Conservation (phyloP, 2,888 invertebrate species). For the Timandra comae region DNA sequence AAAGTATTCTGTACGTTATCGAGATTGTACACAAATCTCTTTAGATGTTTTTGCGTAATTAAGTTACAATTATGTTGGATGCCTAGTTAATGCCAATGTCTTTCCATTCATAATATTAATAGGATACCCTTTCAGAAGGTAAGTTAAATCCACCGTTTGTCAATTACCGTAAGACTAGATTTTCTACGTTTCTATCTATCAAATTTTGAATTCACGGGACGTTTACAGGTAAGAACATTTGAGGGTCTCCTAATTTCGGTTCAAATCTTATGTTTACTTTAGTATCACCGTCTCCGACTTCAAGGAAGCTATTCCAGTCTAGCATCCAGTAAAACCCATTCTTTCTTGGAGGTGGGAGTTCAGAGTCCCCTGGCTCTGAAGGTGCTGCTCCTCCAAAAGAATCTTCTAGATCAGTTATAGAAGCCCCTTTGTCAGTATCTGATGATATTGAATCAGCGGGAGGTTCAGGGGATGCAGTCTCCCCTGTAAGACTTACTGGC, state of each 20-base stretch:
- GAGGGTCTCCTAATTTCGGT: constrained; percentile 87
- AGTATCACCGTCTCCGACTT: constrained; percentile 85
- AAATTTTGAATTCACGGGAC: constrained; percentile 75
- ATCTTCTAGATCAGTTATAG: constrained; percentile 82
- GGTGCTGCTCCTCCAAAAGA: constrained; percentile 84
- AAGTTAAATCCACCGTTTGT: too few species aligned
- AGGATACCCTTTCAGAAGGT: too few species aligned
- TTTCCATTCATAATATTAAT: too few species aligned
- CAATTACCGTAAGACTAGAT: too few species aligned
- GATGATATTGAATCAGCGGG: constrained; percentile 48
- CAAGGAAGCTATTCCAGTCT: constrained; percentile 91
- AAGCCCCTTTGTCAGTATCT: constrained; percentile 69
- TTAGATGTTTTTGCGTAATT: too few species aligned
- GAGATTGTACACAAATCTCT: too few species aligned
- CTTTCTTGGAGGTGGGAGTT: constrained; percentile 80
- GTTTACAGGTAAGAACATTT: constrained; percentile 84
- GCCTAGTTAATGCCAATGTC: too few species aligned
- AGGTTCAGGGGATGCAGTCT: constrained; percentile 34
- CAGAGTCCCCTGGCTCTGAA: constrained; percentile 75
- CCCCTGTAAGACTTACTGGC: constrained; percentile 30
- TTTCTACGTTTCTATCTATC: too few species aligned
- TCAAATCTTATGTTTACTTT: constrained; percentile 88
- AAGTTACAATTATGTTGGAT: too few species aligned
- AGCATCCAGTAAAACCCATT: constrained; percentile 90
- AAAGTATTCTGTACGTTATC: too few species aligned